These are phyloP conservation scores for Proteles cristata DNA, from an alignment of 2,113 vertebrate species.

Conservation along the genomic window DNA sequence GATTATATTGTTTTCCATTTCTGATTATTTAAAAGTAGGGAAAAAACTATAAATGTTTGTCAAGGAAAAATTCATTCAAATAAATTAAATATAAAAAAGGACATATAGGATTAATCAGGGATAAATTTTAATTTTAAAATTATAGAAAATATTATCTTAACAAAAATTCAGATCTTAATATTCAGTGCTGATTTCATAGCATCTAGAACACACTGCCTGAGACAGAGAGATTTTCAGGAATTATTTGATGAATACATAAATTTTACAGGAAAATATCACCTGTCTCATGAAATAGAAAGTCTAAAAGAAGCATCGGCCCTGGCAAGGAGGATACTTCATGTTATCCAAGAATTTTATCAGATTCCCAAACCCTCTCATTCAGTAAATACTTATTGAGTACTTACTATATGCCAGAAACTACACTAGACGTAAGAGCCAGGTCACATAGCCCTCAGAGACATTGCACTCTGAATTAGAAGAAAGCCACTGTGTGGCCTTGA, in stretches of 20 bases:
- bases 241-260: neutral
- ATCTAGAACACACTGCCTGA: neutral
- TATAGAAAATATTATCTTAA: neutral
- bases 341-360: neutral
- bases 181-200: neutral
- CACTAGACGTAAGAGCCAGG: neutral
- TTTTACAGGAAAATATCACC: neutral
- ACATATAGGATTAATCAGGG: neutral
- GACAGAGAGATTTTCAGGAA: neutral
- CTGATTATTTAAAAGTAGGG: neutral
- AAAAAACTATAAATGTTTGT: neutral
- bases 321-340: neutral
- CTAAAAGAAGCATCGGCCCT: neutral
- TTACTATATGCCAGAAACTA: neutral
- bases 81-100: neutral
- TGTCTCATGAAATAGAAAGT: neutral
- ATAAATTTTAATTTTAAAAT: neutral
- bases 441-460: too few species aligned
- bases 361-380: neutral
- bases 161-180: neutral
- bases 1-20: neutral
- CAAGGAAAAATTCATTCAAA: neutral
- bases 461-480: neutral
- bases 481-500: neutral
- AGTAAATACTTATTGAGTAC: neutral